Percentiles rank a stretch among this genome's conserved stretches.
Evolutionary conservation across 1,140 invertebrate species (phyloP).

Genomic region (Nephila pilipes): DNA sequence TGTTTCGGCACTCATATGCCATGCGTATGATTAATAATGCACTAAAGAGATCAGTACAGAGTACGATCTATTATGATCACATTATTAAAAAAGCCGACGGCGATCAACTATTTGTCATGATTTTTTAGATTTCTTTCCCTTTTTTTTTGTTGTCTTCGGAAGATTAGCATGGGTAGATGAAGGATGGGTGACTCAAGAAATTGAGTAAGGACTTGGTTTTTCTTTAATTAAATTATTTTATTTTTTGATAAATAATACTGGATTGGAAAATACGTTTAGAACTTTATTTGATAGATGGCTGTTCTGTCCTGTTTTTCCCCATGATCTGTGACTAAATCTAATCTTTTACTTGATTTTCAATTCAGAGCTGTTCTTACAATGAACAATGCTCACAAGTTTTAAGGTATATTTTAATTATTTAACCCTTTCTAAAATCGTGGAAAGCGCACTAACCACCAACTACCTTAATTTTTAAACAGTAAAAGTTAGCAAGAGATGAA

Average conservation of each 20-base stretch:
- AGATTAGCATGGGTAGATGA: background rate
- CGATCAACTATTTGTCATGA: constrained; percentile 42
- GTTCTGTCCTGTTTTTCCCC: too few relatives aligned
- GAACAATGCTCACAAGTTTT: too few relatives aligned
- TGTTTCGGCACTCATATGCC: constrained; percentile 15
- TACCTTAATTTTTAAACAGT: too few relatives aligned
- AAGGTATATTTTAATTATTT: too few relatives aligned
- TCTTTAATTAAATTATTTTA: background rate
- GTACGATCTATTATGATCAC: constrained; percentile 41
- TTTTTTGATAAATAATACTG: background rate
- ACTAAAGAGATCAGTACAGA: background rate
- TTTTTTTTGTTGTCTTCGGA: background rate
- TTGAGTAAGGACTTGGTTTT: background rate
- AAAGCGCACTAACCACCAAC: too few relatives aligned
- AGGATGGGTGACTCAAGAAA: background rate
- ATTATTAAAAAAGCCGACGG: constrained; percentile 23
- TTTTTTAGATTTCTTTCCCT: background rate
- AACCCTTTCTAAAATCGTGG: too few relatives aligned
- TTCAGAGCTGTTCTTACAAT: too few relatives aligned
- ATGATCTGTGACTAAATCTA: too few relatives aligned
- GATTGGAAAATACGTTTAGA: background rate
- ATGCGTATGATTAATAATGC: constrained; percentile 51
- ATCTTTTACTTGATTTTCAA: too few relatives aligned
- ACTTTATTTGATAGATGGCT: too few relatives aligned
- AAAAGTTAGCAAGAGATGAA: too few relatives aligned